A percentile compares a stretch with the other conserved stretches of the same genome.
Conservation (phyloP, 2,113 vertebrate genomes). For the Bos indicus region DNA sequence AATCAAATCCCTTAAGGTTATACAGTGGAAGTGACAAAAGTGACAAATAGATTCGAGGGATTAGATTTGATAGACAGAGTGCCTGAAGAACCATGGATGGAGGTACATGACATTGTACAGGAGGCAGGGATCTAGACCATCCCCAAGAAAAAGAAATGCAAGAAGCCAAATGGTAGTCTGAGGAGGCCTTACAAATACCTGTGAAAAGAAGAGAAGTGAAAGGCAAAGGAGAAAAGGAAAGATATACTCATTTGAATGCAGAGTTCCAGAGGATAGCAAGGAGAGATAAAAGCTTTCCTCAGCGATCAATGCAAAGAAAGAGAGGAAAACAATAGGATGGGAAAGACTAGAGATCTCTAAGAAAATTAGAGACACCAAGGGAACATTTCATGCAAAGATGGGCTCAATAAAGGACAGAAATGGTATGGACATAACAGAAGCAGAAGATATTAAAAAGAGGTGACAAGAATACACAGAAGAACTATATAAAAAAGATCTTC, state of each 20-base stretch:
- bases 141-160: not conserved
- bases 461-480: not conserved
- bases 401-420: not conserved
- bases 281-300: not conserved
- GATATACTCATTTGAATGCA: not conserved
- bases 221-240: not conserved
- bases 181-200: not conserved
- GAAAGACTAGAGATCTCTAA: not conserved
- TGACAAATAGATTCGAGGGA: not conserved
- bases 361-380: not conserved
- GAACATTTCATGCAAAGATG: not conserved
- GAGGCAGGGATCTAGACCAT: not conserved
- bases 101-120: accelerated
- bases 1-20: not conserved
- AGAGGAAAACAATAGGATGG: not conserved
- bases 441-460: not conserved
- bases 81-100: not conserved
- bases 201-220: not conserved
- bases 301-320: not conserved
- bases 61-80: not conserved
- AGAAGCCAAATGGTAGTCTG: not conserved
- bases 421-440: not conserved
- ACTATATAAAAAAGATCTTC: not conserved
- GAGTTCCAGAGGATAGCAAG: not conserved
- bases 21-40: not conserved